Evolutionary conservation across 2,888 invertebrate genomes (phyloP), one percentile per base, ranked within the genome.

Genomic region (Andrena minutula): DNA sequence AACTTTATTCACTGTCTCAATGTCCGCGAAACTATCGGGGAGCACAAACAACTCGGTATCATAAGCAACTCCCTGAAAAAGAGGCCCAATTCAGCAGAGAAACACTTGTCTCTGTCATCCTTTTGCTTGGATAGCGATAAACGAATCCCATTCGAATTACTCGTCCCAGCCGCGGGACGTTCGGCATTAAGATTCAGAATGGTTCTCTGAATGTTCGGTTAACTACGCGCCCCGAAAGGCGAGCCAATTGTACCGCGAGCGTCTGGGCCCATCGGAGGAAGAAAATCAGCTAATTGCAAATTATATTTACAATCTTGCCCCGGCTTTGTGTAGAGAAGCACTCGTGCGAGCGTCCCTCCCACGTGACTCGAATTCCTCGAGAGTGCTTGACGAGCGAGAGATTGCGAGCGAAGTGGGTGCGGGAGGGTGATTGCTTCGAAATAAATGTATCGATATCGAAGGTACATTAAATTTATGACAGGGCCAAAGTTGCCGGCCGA

Each of bases 291-390:
- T 68, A 82, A 75, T 75, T 71, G 66, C 60, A 75, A 75, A 75
- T 82, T 75, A 82, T 64, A 66, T 75, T 81, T 82, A 68, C 65
- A 61, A 71, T 71, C 60, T 61, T 56, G 65, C 10, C 8, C 20
- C 16, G n/a, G 20, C 16, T 47, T 58, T 75, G 64, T 41, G 32
- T 16, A 8, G 41, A 16, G 47, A 28, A 30, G 10, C 73, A 49
- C 20, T 63, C 83, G 77, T 74, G 73, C 70, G 77, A 71, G 23
- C 68, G 41, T 7, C 12, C 16, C 16, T 41, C 16, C 41, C 65
- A 51, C 83, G 83, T 82, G 83, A 82, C 82, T 77, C 1, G 83
- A 82, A 83, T 83, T 51, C 60, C 64, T 51, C 23, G 61, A 7
- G 20, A 26, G 26, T 61, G 6, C 30, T 49, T 8, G 23, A 51